These are phyloP conservation scores for Thera obeliscata DNA, from an alignment of 2,888 invertebrate genomes.

Conservation along the genomic window DNA sequence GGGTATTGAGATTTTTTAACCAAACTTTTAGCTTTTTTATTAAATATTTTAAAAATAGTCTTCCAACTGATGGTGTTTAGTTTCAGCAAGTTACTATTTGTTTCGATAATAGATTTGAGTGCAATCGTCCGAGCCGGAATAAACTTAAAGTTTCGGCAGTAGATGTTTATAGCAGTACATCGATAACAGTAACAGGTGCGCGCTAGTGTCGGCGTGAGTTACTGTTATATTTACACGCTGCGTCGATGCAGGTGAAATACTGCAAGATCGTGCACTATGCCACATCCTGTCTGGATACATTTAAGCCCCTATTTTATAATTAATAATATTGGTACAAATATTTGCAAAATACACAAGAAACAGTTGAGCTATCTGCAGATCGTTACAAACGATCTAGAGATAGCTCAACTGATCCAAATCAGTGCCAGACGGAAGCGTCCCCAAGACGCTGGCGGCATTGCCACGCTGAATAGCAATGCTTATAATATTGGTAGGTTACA, in stretches of 20 bases:
- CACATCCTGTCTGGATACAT: slow-evolving; percentile 6
- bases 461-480: too few relatives aligned
- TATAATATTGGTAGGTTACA: too few relatives aligned
- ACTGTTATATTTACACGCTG: slow-evolving; percentile 69
- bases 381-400: too few relatives aligned
- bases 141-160: slow-evolving; percentile 36
- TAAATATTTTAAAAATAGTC: too few relatives aligned
- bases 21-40: too few relatives aligned
- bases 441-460: too few relatives aligned
- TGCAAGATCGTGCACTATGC: slow-evolving; percentile 33
- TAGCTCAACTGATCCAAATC: too few relatives aligned
- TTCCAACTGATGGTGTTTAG: too few relatives aligned
- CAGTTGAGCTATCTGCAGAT: background rate
- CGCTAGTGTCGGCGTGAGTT: slow-evolving; percentile 69
- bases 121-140: slow-evolving; percentile 20
- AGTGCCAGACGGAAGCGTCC: too few relatives aligned
- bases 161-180: slow-evolving; percentile 58
- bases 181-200: slow-evolving; percentile 77
- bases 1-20: too few relatives aligned
- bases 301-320: background rate
- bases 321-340: background rate
- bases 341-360: background rate
- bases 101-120: background rate
- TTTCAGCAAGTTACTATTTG: too few relatives aligned
- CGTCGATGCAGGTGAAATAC: slow-evolving; percentile 36